Percentiles rank a stretch among this genome's conserved stretches.
These are phyloP conservation scores for Chouioia cunea DNA, from an alignment of 2,888 invertebrate genomes.

Conservation along the genomic window DNA sequence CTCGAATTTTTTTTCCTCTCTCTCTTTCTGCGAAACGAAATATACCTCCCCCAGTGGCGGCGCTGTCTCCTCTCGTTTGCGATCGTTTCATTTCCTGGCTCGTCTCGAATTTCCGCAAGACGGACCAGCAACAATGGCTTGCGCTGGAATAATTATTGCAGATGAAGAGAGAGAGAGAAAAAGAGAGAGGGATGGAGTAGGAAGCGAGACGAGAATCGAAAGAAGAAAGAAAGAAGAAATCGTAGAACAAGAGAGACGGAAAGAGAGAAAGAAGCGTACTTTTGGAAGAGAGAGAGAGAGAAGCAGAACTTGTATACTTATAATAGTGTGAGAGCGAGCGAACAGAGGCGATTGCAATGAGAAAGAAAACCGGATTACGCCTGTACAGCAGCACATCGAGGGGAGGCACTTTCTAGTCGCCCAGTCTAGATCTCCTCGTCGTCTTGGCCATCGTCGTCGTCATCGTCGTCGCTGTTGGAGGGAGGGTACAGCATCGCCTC, in stretches of 20 bases:
- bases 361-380: conserved; percentile 46
- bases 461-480: conserved; percentile 26
- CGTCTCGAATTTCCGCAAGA: conserved; percentile 50
- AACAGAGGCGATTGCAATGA: conserved; percentile 12
- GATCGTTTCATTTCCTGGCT: conserved; percentile 49
- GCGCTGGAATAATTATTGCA: conserved; percentile 48
- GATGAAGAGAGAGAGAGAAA: conserved; percentile 12
- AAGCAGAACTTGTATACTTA: not conserved
- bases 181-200: conserved; percentile 20
- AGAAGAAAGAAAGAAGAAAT: conserved; percentile 1
- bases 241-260: not conserved
- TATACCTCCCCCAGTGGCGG: conserved; percentile 21
- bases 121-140: conserved; percentile 48
- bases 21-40: conserved; percentile 40
- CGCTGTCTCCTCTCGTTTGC: conserved; percentile 37
- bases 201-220: conserved; percentile 16
- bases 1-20: conserved; percentile 43
- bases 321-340: conserved; percentile 4
- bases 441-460: conserved; percentile 13
- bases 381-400: conserved; percentile 44
- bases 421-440: conserved; percentile 20
- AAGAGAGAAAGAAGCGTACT: not conserved
- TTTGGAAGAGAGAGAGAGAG: not conserved
- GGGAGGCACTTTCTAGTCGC: conserved; percentile 30
- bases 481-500: conserved; percentile 37